phyloP scores from a whole-genome alignment of 2,888 invertebrate genomes.

The Dynastes hyllus region DNA sequence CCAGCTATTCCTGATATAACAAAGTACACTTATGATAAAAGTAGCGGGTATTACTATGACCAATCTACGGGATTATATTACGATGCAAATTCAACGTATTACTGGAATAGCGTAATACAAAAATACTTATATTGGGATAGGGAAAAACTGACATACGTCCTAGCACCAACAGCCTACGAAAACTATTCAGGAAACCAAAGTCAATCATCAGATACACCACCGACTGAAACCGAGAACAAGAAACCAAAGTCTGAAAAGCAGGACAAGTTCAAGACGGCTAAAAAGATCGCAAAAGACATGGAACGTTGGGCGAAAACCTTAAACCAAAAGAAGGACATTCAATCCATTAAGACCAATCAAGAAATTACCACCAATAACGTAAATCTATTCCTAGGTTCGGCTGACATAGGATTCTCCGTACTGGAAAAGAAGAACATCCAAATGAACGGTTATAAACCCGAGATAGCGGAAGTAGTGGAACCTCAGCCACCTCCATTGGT shows the following conservation, averaged over 20 bases:
- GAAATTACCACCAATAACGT: constrained; percentile 53
- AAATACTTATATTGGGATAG: constrained; percentile 98
- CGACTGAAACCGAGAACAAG: constrained; percentile 68
- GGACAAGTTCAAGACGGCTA: constrained; percentile 97
- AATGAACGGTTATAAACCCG: constrained; percentile 65
- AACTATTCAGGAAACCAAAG: constrained; percentile 58
- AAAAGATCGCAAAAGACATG: constrained; percentile 97
- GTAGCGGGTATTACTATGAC: constrained; percentile 97
- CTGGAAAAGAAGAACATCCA: constrained; percentile 82
- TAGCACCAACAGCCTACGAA: constrained; percentile 70
- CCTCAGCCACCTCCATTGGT: constrained; percentile 74
- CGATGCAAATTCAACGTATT: constrained; percentile 96
- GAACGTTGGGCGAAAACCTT: constrained; percentile 97
- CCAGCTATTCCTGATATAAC: constrained; percentile 88
- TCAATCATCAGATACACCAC: constrained; percentile 59
- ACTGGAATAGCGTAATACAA: constrained; percentile 92
- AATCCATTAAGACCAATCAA: constrained; percentile 60
- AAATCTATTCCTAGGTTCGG: constrained; percentile 79
- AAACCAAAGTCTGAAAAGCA: constrained; percentile 85
- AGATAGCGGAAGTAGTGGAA: constrained; percentile 67
- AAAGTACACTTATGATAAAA: constrained; percentile 94
- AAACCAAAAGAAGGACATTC: constrained; percentile 93
- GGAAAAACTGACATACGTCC: constrained; percentile 77
- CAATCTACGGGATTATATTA: constrained; percentile 95
- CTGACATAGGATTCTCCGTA: constrained; percentile 95